phyloP scores from a whole-genome alignment of 2,113 vertebrate genomes.

The Isichthys henryi region DNA sequence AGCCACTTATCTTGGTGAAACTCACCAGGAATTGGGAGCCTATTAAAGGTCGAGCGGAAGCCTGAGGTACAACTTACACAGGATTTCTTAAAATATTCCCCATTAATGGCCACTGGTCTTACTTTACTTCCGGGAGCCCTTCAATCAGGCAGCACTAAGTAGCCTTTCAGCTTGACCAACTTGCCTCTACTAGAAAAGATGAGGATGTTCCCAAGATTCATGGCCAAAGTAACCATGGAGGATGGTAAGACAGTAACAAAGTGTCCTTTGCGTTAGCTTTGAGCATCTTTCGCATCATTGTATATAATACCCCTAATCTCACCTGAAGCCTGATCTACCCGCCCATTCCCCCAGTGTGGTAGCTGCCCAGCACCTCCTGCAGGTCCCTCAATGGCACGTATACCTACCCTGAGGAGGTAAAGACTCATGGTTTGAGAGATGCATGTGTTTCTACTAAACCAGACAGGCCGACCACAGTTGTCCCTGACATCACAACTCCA shows the following conservation, averaged over 20 bases:
- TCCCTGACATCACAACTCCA: conserved; percentile 10
- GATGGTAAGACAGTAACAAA: background rate
- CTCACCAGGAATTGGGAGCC: background rate
- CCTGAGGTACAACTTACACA: background rate
- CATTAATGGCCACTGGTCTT: background rate
- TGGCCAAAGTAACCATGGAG: background rate
- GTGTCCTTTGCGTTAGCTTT: background rate
- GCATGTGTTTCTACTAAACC: conserved; percentile 42
- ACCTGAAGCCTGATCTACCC: background rate
- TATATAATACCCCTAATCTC: background rate
- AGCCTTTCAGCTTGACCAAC: background rate
- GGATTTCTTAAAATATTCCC: background rate
- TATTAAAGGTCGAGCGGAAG: background rate
- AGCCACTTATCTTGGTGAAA: background rate
- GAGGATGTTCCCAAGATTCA: background rate
- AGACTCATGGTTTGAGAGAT: conserved; percentile 1
- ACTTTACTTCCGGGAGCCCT: background rate
- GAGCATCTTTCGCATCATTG: background rate
- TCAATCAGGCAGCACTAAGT: background rate
- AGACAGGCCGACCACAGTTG: conserved; percentile 14
- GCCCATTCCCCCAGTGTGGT: background rate
- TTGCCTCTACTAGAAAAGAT: background rate
- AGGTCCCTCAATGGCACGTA: background rate
- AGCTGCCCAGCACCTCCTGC: background rate
- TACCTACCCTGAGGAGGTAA: background rate